A percentile compares a stretch with the other conserved stretches of the same genome.
phyloP scores from a whole-genome alignment of 2,888 invertebrate genomes.

The Thereva nobilitata region DNA sequence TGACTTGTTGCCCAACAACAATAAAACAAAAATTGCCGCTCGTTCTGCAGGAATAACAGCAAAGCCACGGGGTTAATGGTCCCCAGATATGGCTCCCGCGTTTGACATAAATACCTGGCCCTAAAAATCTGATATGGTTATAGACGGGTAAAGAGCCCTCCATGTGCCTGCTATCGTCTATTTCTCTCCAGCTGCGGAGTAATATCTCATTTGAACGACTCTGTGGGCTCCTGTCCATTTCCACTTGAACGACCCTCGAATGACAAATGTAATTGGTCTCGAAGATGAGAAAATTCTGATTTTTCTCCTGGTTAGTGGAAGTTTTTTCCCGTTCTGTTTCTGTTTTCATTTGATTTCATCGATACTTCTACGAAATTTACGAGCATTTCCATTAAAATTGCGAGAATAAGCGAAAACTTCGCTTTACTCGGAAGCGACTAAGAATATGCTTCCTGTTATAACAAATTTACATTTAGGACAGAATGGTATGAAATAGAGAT shows the following conservation, averaged over 20 bases:
- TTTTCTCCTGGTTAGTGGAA: neutral
- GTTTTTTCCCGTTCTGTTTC: slow-evolving; percentile 2
- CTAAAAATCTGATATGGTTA: slow-evolving; percentile 19
- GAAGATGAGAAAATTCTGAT: slow-evolving; percentile 9
- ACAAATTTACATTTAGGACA: neutral
- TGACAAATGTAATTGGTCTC: slow-evolving; percentile 34
- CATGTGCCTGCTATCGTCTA: slow-evolving; percentile 11
- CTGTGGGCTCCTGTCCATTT: slow-evolving; percentile 19
- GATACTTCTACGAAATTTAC: slow-evolving; percentile 31
- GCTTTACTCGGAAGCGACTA: slow-evolving; percentile 8
- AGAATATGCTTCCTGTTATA: slow-evolving; percentile 25
- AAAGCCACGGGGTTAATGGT: slow-evolving; percentile 26
- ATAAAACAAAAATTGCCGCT: slow-evolving; percentile 10
- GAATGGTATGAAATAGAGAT: neutral
- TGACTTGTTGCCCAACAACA: neutral
- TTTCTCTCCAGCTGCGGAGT: slow-evolving; percentile 29
- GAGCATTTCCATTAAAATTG: slow-evolving; percentile 13
- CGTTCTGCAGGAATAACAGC: slow-evolving; percentile 21
- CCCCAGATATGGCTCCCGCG: slow-evolving; percentile 28
- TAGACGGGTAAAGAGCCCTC: neutral
- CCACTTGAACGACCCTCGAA: slow-evolving; percentile 21
- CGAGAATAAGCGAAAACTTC: slow-evolving; percentile 15
- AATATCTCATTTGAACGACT: slow-evolving; percentile 29
- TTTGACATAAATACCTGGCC: slow-evolving; percentile 30
- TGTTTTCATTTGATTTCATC: slow-evolving; percentile 36